Evolutionary conservation across 2,113 vertebrate species (phyloP), one percentile per base, ranked within the genome.

Genomic region (Perognathus longimembris): DNA sequence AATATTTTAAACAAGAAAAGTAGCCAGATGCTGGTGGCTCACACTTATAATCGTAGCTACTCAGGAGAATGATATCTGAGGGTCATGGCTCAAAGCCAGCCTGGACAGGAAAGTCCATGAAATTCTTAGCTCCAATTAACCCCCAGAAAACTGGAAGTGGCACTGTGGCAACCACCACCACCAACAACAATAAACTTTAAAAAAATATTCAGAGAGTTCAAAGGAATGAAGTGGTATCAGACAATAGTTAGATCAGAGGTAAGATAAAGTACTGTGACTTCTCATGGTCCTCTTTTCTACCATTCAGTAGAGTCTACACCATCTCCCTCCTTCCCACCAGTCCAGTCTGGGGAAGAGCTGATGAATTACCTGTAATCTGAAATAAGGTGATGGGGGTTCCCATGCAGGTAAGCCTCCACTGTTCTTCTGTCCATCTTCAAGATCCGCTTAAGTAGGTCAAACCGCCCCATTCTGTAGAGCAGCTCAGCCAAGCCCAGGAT

Each of bases 341-440:
- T 22, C 66, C 42, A 54, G 36, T 20, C 73, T 64, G 0, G 0
- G 10, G 54, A 74, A 59, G 24, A 70, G 67, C 61, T 40, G 21
- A 34, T 36, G 0, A 64, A 77, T 98, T 97, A 99, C 99, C 99
- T 99, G 97, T 99, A 99, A 75, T 96, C 97, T 1, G 99, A 97
- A 54, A 99, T 77, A 30, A 97, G 80, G 8, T 76, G 96, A 7
- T 76, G 96, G 15, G 96, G 81, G 32, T 80, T 73, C 28, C 77
- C 87, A 36, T 20, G 59, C 86, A 98, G 94, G 59, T 92, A 40
- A 36, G 85, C 92, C 95, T 99, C 98, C 73, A 98, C 98, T 0
- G 97, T 59, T 0, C 66, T 82, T 57, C 89, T 98, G 94, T 97
- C 98, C 71, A 92, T 97, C 30, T 98, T 96, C 87, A 98, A 94